These are phyloP conservation scores for Lypha dubia DNA, from an alignment of 2,888 invertebrate genomes.

Conservation along the genomic window DNA sequence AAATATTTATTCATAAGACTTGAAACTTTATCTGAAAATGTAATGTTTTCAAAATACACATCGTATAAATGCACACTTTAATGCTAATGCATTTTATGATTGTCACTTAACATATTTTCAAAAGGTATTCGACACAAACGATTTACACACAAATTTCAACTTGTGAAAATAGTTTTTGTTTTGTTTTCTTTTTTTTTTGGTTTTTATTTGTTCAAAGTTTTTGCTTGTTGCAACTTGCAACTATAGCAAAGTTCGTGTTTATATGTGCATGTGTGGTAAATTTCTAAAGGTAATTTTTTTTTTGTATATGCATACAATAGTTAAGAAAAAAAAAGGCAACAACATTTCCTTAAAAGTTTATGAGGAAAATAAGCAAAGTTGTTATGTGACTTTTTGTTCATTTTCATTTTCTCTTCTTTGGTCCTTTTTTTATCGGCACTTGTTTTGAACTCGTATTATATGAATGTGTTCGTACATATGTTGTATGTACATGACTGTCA, in stretches of 20 bases:
- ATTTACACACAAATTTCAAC: slow-evolving; percentile 63
- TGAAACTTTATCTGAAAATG: too few species aligned
- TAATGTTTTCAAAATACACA: neutral
- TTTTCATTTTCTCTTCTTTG: slow-evolving; percentile 24
- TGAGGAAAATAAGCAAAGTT: slow-evolving; percentile 71
- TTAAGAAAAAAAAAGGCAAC: slow-evolving; percentile 6
- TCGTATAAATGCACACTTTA: slow-evolving; percentile 7
- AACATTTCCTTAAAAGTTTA: slow-evolving; percentile 71
- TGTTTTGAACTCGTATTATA: slow-evolving; percentile 49
- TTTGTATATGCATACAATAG: neutral
- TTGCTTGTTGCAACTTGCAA: slow-evolving; percentile 49
- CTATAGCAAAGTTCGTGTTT: slow-evolving; percentile 1
- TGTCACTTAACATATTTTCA: slow-evolving; percentile 71
- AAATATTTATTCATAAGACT: neutral
- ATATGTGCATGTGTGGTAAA: neutral
- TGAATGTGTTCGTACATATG: slow-evolving; percentile 47
- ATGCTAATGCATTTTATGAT: slow-evolving; percentile 72
- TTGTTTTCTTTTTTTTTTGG: slow-evolving; percentile 26
- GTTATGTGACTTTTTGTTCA: slow-evolving; percentile 63
- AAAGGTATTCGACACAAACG: slow-evolving; percentile 69
- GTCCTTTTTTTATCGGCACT: slow-evolving; percentile 49
- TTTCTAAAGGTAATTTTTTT: slow-evolving; percentile 6
- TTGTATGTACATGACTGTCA: slow-evolving; percentile 61
- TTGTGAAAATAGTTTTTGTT: slow-evolving; percentile 44
- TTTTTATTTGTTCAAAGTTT: slow-evolving; percentile 45